phyloP scores from a whole-genome alignment of 2,888 invertebrate species.

The Caradrina clavipalpis region DNA sequence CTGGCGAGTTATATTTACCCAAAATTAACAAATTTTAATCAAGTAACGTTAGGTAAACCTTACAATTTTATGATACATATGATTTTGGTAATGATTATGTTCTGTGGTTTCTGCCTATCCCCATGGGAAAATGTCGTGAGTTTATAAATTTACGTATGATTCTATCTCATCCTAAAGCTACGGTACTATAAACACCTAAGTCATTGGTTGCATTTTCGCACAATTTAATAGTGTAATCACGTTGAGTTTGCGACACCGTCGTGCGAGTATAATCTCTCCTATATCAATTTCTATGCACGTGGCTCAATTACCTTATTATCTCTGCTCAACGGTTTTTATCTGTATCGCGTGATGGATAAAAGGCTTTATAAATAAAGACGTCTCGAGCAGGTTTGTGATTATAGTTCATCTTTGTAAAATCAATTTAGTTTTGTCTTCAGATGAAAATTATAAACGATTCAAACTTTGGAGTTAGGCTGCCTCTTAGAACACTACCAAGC shows the following conservation, averaged over 20 bases:
- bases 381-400: slow-evolving; percentile 3
- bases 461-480: neutral
- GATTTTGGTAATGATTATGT: too few relatives aligned
- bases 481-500: too few relatives aligned
- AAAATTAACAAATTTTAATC: too few relatives aligned
- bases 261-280: slow-evolving; percentile 39
- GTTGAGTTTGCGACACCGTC: slow-evolving; percentile 20
- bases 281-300: slow-evolving; percentile 47
- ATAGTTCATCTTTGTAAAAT: neutral
- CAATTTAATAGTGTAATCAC: slow-evolving; percentile 32
- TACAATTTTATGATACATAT: too few relatives aligned
- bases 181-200: neutral
- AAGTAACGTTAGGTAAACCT: too few relatives aligned
- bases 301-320: slow-evolving; percentile 43
- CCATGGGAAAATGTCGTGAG: too few relatives aligned
- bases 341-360: slow-evolving; percentile 42
- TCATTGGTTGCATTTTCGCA: slow-evolving; percentile 4
- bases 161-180: too few relatives aligned
- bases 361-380: slow-evolving; percentile 24
- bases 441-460: neutral
- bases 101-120: too few relatives aligned
- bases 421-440: neutral
- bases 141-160: too few relatives aligned
- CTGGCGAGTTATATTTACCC: too few relatives aligned
- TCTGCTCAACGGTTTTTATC: slow-evolving; percentile 42